These are phyloP conservation scores for Lacerta bilineata DNA, from an alignment of 2,797 vertebrate species.

Conservation along the genomic window DNA sequence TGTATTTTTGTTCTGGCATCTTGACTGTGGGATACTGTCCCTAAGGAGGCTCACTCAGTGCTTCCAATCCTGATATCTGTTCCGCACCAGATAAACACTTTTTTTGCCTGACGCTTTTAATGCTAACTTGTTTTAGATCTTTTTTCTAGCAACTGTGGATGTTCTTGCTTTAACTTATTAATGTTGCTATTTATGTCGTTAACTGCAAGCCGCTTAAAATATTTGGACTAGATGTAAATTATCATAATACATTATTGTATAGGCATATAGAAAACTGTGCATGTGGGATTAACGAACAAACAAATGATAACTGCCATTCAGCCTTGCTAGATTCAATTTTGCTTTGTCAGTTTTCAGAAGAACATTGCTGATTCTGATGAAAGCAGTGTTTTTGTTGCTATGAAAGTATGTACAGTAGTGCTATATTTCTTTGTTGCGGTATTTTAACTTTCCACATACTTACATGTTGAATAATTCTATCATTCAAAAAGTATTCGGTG, in stretches of 20 bases:
- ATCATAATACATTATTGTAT: neutral
- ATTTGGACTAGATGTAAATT: neutral
- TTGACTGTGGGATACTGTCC: neutral
- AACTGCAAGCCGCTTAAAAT: neutral
- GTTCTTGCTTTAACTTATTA: neutral
- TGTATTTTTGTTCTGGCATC: neutral
- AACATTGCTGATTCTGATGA: neutral
- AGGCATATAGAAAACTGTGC: too few species aligned
- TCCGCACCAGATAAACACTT: too few species aligned
- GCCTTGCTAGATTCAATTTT: neutral
- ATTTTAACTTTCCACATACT: neutral
- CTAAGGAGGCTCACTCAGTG: neutral
- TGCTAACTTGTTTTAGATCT: neutral
- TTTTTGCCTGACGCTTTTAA: neutral
- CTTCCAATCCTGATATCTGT: neutral
- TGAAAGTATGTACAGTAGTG: neutral
- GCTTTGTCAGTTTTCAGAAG: neutral
- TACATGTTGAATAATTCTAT: neutral
- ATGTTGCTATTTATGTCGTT: neutral
- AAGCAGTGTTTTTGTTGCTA: neutral
- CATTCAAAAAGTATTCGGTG: neutral
- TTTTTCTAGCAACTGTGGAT: neutral
- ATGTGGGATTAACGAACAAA: neutral
- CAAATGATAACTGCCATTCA: neutral
- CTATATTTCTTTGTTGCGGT: neutral